Base-by-base conservation (phyloP, 1,140 invertebrate genomes). In the Danaus plexippus region DNA sequence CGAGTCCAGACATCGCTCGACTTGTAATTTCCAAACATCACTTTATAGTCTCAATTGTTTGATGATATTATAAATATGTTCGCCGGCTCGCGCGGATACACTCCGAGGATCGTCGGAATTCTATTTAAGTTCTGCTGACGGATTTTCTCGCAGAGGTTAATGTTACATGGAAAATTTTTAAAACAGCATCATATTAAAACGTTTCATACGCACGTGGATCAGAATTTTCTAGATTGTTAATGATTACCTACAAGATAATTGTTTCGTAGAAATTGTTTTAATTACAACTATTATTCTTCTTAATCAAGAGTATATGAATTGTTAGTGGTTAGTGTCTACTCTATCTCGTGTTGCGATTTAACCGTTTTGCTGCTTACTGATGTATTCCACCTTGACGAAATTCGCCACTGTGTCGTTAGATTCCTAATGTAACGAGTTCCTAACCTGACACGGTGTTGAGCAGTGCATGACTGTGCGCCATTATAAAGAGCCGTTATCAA, bases 401-500 rank as follows among this genome's bases (percentile, higher is more conserved):
- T 10, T 22, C 42, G 43, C 45, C 47, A 57, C 48, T 12, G 55
- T 43, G 49, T 13, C 43, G 32, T 11, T 43, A 18, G 40, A 32
- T 10, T 18, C 7, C 12, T 22, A 32, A 42, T 12, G 43, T 40
- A 47, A n/a, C 15, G 47, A 32, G 47, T 41, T 32, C 11, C 49
- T 44, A 22, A 49, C 40, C 5, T 12, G 42, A 54, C 51, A 59
- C 56, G 50, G 43, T 58, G 55, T 52, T 48, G 18, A 57, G 49
- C 58, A 46, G 61, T 54, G 57, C 54, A 52, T 62, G 55, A 59
- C 57, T 60, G 64, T 63, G 64, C 61, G 54, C 61, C 62, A 57
- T 48, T 56, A 57, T 63, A 69, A 75, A 67, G 69, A 72, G 73
- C 73, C 78, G 80, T 85, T 85, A 80, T 79, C 82, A 85, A 85